phyloP scores from a whole-genome alignment of 2,888 invertebrate species.

The Hymenopus coronatus region DNA sequence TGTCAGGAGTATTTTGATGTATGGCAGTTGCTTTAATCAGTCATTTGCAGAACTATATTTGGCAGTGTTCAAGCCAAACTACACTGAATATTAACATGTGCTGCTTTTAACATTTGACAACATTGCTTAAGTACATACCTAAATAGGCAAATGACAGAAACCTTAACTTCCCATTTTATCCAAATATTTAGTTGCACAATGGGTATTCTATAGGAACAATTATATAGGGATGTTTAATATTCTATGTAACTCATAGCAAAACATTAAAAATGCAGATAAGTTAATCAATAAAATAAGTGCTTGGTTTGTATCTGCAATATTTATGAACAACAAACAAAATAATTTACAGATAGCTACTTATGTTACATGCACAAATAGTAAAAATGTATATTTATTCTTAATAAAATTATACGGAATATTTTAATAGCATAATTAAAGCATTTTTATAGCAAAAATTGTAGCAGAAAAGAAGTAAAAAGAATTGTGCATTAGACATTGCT shows the following conservation, averaged over 20 bases:
- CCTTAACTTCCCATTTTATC: background rate
- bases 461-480: background rate
- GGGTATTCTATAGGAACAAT: background rate
- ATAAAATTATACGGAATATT: background rate
- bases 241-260: background rate
- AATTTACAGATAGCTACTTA: background rate
- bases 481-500: background rate
- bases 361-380: background rate
- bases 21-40: background rate
- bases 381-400: background rate
- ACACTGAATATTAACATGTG: background rate
- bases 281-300: background rate
- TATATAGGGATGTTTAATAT: background rate
- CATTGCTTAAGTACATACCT: background rate
- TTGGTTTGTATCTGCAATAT: background rate
- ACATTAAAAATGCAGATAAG: background rate
- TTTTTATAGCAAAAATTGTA: background rate
- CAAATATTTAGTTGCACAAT: background rate
- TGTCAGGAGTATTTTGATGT: background rate
- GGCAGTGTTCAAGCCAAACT: background rate
- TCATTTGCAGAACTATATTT: background rate
- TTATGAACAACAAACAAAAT: background rate
- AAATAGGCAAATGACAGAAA: background rate
- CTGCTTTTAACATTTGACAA: background rate
- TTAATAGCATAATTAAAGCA: background rate